Evolutionary conservation across 2,888 invertebrate species (phyloP).

Genomic region (Machimus rusticus): DNA sequence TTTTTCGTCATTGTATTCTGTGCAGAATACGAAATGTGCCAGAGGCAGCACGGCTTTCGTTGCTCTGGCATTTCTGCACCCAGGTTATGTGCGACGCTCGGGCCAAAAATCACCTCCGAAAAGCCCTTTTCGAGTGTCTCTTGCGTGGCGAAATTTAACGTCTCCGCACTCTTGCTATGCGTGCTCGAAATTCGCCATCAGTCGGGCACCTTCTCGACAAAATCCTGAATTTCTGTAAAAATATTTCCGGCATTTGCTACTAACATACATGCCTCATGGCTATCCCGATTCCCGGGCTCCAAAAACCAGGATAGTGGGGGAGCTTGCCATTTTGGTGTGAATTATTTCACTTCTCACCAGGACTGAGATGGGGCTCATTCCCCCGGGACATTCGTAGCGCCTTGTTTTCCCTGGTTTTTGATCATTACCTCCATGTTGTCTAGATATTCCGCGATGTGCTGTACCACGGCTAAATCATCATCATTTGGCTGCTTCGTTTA

Average conservation of each 20-base stretch:
- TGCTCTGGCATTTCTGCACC: constrained; percentile 11
- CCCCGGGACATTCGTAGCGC: neutral
- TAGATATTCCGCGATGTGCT: constrained; percentile 30
- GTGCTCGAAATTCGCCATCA: constrained; percentile 25
- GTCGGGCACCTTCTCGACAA: neutral
- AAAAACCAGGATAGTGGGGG: neutral
- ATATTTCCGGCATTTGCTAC: constrained; percentile 36
- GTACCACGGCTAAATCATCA: constrained; percentile 27
- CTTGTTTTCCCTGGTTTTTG: constrained; percentile 2
- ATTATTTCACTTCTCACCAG: constrained; percentile 32
- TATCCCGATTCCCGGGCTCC: neutral
- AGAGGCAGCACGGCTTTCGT: neutral
- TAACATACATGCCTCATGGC: constrained; percentile 20
- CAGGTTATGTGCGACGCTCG: constrained; percentile 16
- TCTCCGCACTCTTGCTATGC: neutral
- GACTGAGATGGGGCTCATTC: neutral
- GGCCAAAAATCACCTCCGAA: constrained; percentile 27
- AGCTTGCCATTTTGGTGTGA: constrained; percentile 30
- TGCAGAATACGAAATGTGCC: constrained; percentile 48
- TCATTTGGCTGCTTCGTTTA: constrained; percentile 35
- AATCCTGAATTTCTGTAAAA: constrained; percentile 19
- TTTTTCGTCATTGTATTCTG: constrained; percentile 49
- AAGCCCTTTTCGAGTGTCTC: constrained; percentile 35
- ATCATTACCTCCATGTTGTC: constrained; percentile 20
- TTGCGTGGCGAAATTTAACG: constrained; percentile 33